phyloP scores from a whole-genome alignment of 2,797 vertebrate species.

The Siniperca undulata region DNA sequence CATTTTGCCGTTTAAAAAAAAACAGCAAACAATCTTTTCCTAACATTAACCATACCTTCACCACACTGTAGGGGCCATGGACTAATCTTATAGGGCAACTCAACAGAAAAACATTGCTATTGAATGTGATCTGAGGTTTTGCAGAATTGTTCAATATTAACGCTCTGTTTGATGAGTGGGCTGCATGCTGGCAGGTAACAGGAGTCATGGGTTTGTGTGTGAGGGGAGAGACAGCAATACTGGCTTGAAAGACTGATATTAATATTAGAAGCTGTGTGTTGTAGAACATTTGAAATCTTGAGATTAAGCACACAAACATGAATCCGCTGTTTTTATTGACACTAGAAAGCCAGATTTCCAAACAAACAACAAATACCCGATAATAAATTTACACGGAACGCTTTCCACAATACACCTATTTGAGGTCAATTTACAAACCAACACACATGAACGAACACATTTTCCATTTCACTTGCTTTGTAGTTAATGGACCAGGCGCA shows the following conservation, averaged over 20 bases:
- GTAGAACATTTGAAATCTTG: neutral
- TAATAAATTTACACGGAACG: neutral
- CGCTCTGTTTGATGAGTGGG: neutral
- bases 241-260: neutral
- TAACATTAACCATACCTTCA: neutral
- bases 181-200: neutral
- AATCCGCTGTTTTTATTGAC: neutral
- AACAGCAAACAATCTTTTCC: neutral
- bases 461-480: slow-evolving; percentile 25
- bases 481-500: slow-evolving; percentile 29
- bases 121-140: neutral
- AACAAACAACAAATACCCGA: neutral
- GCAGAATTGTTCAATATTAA: neutral
- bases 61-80: neutral
- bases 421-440: neutral
- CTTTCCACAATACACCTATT: neutral
- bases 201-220: neutral
- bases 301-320: neutral
- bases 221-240: neutral
- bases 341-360: neutral
- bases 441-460: neutral
- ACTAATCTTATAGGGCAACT: neutral
- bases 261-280: neutral
- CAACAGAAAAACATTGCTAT: neutral
- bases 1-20: slow-evolving; percentile 1